Percentiles rank a stretch among this genome's conserved stretches.
These are phyloP conservation scores for Belgica antarctica DNA, from an alignment of 2,888 invertebrate genomes.

Conservation along the genomic window DNA sequence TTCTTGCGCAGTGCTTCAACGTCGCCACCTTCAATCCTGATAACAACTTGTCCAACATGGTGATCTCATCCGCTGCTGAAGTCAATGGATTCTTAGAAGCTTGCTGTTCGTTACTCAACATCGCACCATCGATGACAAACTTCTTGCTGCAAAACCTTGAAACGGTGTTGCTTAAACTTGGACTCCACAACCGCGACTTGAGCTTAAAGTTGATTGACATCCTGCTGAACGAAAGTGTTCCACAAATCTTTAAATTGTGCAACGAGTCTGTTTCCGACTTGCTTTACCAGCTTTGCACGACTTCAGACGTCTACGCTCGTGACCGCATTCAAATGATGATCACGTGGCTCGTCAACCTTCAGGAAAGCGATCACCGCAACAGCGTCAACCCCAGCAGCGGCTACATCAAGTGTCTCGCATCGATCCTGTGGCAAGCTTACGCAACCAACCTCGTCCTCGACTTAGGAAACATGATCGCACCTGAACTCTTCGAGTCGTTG, in stretches of 20 bases:
- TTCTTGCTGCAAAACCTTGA: constrained; percentile 63
- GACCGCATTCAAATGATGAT: constrained; percentile 67
- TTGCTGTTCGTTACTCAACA: constrained; percentile 69
- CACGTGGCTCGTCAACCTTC: constrained; percentile 62
- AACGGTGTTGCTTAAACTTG: constrained; percentile 67
- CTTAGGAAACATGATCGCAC: constrained; percentile 66
- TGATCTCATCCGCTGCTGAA: constrained; percentile 64
- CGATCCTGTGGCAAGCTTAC: constrained; percentile 74
- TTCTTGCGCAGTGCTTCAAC: constrained; percentile 76
- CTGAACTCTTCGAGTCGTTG: constrained; percentile 72
- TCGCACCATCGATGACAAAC: constrained; percentile 62
- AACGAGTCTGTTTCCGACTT: constrained; percentile 71
- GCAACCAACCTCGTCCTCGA: constrained; percentile 63
- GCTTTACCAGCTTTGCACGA: constrained; percentile 73
- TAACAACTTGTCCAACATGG: constrained; percentile 53
- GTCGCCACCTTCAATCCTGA: constrained; percentile 52
- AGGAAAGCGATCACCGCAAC: background rate
- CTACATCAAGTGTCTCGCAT: constrained; percentile 74
- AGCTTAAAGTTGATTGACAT: constrained; percentile 61
- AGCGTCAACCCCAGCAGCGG: constrained; percentile 49
- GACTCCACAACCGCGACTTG: constrained; percentile 63
- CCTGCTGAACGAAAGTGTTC: constrained; percentile 60
- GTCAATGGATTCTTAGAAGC: constrained; percentile 67
- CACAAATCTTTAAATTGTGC: constrained; percentile 54
- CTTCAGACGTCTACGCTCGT: constrained; percentile 56